Evolutionary conservation across 2,797 vertebrate species (phyloP).

Genomic region (Pagetopsis macropterus): DNA sequence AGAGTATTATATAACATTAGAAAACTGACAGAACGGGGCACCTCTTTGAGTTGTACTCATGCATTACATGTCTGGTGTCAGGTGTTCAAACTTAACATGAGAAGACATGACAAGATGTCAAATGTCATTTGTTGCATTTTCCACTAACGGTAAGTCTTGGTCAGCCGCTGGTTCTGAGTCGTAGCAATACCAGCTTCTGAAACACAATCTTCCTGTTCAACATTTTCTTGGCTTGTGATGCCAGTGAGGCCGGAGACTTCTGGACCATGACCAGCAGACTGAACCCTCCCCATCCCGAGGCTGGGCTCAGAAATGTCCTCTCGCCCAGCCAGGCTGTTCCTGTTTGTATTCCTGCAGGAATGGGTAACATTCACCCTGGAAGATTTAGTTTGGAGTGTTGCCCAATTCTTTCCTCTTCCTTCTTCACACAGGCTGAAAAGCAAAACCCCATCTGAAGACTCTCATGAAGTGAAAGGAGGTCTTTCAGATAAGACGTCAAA

Average conservation of each 20-base stretch:
- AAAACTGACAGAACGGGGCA: neutral
- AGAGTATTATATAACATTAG: neutral
- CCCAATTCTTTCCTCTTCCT: constrained; percentile 54
- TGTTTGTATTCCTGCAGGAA: constrained; percentile 78
- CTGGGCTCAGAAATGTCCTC: constrained; percentile 69
- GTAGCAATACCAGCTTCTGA: neutral
- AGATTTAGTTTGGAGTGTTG: constrained; percentile 54
- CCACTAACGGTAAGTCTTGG: neutral
- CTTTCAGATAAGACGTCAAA: constrained; percentile 12
- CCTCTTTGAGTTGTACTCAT: neutral
- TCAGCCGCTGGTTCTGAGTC: neutral
- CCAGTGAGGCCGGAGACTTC: constrained; percentile 29
- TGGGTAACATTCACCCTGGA: constrained; percentile 55
- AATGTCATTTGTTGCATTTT: neutral
- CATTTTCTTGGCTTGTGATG: constrained; percentile 20
- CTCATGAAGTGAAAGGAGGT: neutral
- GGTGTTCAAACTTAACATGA: neutral
- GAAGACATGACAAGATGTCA: too few relatives aligned
- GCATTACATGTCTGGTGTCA: neutral
- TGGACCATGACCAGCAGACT: constrained; percentile 27
- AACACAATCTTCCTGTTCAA: neutral
- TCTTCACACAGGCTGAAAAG: constrained; percentile 7
- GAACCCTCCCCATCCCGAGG: constrained; percentile 50
- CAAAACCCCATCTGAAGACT: constrained; percentile 9
- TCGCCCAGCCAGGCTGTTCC: constrained; percentile 64